These are phyloP conservation scores for Elephantulus edwardii DNA, from an alignment of 2,113 vertebrate genomes.

Conservation along the genomic window DNA sequence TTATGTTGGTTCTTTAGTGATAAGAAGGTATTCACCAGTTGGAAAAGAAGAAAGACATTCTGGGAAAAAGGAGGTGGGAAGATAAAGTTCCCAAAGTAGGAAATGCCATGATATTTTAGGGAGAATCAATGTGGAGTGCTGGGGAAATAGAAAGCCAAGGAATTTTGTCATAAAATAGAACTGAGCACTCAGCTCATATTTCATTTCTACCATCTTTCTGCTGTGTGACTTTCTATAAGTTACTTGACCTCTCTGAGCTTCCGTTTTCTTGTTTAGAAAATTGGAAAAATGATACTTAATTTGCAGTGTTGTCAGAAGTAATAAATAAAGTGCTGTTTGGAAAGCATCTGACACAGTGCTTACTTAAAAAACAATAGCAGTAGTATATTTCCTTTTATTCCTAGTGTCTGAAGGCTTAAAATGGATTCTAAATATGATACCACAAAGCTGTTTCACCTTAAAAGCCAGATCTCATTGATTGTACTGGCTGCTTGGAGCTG, in stretches of 20 bases:
- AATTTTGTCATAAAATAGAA: not conserved
- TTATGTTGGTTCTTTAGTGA: not conserved
- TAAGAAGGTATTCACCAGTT: not conserved
- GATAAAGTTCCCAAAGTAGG: not conserved
- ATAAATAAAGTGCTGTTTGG: slow-evolving; percentile 8
- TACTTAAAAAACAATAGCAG: not conserved
- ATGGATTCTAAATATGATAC: slow-evolving; percentile 46
- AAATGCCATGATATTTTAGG: not conserved
- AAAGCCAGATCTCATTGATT: slow-evolving; percentile 50
- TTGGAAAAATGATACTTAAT: not conserved
- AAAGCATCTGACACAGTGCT: not conserved
- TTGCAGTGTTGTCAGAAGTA: not conserved
- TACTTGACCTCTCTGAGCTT: slow-evolving; percentile 7
- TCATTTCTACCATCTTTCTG: not conserved
- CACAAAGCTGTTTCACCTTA: slow-evolving; percentile 19
- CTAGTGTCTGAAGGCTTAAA: slow-evolving; percentile 47
- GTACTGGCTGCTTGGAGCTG: slow-evolving; percentile 3
- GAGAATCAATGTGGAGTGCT: not conserved
- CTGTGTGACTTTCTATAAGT: not conserved
- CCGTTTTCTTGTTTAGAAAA: slow-evolving; percentile 20
- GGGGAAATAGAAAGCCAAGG: not conserved
- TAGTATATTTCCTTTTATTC: slow-evolving; percentile 58
- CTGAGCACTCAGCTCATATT: not conserved
- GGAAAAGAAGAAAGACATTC: not conserved
- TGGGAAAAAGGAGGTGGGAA: not conserved